Evolutionary conservation across 2,113 vertebrate species (phyloP).

Genomic region (Melanotaenia duboulayi): DNA sequence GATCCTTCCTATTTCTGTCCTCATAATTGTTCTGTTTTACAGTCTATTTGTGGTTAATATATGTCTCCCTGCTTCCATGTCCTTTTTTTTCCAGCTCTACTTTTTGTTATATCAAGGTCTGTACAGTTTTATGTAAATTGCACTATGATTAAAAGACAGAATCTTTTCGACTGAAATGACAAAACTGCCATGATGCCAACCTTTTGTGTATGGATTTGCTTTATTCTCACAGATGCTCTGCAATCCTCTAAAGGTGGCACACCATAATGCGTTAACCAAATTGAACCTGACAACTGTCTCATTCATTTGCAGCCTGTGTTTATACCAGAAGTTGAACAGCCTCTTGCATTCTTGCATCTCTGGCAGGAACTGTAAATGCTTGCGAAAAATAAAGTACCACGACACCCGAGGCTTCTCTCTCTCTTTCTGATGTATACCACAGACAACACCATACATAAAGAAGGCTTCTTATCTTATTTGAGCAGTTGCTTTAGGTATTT

Average conservation of each 20-base stretch:
- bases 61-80: conserved; percentile 7
- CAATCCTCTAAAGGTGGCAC: conserved; percentile 67
- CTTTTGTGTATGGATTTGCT: conserved; percentile 69
- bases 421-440: conserved; percentile 68
- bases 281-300: conserved; percentile 77
- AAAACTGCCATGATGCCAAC: conserved; percentile 60
- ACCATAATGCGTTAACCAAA: conserved; percentile 63
- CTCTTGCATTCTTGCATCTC: conserved; percentile 51
- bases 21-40: conserved; percentile 52
- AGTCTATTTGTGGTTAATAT: conserved; percentile 35
- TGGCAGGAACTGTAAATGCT: conserved; percentile 66
- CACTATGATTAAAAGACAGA: conserved; percentile 52
- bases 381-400: conserved; percentile 45
- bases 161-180: conserved; percentile 62
- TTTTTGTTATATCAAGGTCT: conserved; percentile 31
- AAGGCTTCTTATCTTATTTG: conserved; percentile 83
- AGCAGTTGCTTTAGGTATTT: conserved; percentile 83
- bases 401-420: conserved; percentile 44
- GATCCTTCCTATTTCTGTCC: conserved; percentile 47
- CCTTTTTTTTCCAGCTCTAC: neutral
- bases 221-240: conserved; percentile 62
- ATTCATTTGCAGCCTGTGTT: conserved; percentile 73
- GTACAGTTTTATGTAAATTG: conserved; percentile 69
- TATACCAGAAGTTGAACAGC: conserved; percentile 65
- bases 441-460: conserved; percentile 75